These are phyloP conservation scores for Lasaia peninsularis DNA, from an alignment of 1,140 invertebrate genomes.

Conservation along the genomic window DNA sequence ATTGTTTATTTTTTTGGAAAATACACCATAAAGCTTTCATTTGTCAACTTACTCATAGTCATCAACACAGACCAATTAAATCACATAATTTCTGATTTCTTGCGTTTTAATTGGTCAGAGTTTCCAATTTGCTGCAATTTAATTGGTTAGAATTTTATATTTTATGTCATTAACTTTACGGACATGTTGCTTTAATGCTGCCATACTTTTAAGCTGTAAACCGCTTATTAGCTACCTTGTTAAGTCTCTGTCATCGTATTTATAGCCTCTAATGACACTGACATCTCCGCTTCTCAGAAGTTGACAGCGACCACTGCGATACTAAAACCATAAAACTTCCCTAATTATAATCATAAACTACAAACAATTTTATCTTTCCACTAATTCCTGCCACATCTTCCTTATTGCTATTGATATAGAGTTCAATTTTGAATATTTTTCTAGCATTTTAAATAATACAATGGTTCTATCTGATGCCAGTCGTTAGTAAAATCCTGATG, in stretches of 20 bases:
- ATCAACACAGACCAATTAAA: no score
- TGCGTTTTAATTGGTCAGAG: not conserved
- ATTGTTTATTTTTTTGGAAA: no score
- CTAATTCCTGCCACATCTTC: no score
- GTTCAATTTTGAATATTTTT: conserved; percentile 10
- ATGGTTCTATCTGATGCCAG: conserved; percentile 14
- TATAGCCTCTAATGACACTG: conserved; percentile 58
- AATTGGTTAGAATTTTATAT: not conserved
- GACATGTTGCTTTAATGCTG: conserved; percentile 4
- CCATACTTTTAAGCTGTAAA: conserved; percentile 40
- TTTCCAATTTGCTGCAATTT: not conserved
- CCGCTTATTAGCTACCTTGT: conserved; percentile 46
- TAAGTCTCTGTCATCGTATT: conserved; percentile 54
- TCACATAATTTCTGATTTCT: no score
- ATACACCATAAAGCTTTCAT: no score
- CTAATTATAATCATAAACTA: conserved; percentile 58
- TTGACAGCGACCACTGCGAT: conserved; percentile 46
- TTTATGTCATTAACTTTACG: not conserved
- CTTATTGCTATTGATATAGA: conserved; percentile 13
- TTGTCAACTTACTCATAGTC: no score
- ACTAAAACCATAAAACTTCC: conserved; percentile 61
- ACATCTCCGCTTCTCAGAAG: conserved; percentile 47
- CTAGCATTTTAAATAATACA: not conserved
- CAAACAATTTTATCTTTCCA: conserved; percentile 10
- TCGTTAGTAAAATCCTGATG: conserved; percentile 44